Evolutionary conservation across 1,140 invertebrate species (phyloP), one percentile per base, ranked within the genome.

Genomic region (Drosophila seguyi): DNA sequence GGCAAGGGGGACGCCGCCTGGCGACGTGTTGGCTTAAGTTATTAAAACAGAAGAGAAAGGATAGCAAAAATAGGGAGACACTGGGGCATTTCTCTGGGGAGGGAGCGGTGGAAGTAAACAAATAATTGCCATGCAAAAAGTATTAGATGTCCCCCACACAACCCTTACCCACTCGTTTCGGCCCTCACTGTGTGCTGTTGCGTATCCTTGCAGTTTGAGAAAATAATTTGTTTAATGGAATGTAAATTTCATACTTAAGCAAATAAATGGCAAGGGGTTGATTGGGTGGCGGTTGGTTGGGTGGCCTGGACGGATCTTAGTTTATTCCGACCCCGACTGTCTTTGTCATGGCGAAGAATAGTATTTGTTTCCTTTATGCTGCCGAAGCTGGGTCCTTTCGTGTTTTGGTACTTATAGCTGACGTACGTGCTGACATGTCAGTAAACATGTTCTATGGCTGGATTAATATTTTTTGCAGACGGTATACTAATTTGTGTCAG

Each of bases 141-240:
- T 90, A 78, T 90, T 81, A 81, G 85, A 72, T 74, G 60, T 65
- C 75, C 44, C 20, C 36, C 65, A 41, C 36, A 31, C 14, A 22
- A 27, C 25, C 47, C 38, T 27, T 11, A 25, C 11, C 6, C 6
- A 36, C 50, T 22, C 29, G 29, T 31, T 14, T 18, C 20, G 27
- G 25, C 25, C 45, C n/a, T 50, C 67, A 10, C 34, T 63, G 47
- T 53, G 73, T 63, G 66, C 56, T 77, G 73, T 76, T 55, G 74
- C 74, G 74, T 76, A 72, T 44, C 56, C 63, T 57, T 69, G 63
- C 80, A 87, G 71, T 76, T 80, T 59, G 83, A 84, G 58, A 87
- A 88, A 88, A 88, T 90, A 88, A 88, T 88, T 88, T 90, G 84
- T 85, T 90, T 88, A 88, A 88, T 88, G 84, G 85, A 88, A 88